phyloP scores from a whole-genome alignment of 1,140 invertebrate genomes.

The Apis florea region DNA sequence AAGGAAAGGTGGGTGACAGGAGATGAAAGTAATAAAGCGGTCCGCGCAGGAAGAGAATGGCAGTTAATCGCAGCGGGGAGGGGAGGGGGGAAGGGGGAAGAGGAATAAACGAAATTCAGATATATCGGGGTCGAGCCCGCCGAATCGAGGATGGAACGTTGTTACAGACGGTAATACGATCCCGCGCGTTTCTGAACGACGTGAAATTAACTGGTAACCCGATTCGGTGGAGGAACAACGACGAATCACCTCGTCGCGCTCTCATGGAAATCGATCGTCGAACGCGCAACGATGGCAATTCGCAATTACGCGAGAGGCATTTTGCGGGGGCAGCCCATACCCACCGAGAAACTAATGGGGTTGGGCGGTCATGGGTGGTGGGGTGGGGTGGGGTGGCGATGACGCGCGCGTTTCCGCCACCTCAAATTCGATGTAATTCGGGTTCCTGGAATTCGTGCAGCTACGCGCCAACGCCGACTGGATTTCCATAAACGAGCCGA shows the following conservation, averaged over 20 bases:
- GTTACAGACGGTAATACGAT: slow-evolving; percentile 27
- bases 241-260: neutral
- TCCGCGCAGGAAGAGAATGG: neutral
- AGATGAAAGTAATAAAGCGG: neutral
- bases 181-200: neutral
- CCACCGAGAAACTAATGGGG: slow-evolving; percentile 11
- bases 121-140: neutral
- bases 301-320: slow-evolving; percentile 43
- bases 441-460: slow-evolving; percentile 40
- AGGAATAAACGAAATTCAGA: slow-evolving; percentile 23
- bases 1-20: too few species aligned
- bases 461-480: slow-evolving; percentile 19
- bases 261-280: slow-evolving; percentile 34
- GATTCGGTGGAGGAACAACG: neutral
- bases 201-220: slow-evolving; percentile 32
- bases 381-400: slow-evolving; percentile 7
- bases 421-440: slow-evolving; percentile 56
- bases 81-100: too few species aligned
- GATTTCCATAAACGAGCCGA: slow-evolving; percentile 24
- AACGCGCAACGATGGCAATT: slow-evolving; percentile 37
- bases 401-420: slow-evolving; percentile 38
- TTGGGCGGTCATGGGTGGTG: too few species aligned
- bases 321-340: slow-evolving; percentile 17
- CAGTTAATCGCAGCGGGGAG: neutral
- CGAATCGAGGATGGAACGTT: neutral